A percentile compares a stretch with the other conserved stretches of the same genome.
Conservation (phyloP, 1,140 invertebrate genomes). For the Diabrotica virgifera region DNA sequence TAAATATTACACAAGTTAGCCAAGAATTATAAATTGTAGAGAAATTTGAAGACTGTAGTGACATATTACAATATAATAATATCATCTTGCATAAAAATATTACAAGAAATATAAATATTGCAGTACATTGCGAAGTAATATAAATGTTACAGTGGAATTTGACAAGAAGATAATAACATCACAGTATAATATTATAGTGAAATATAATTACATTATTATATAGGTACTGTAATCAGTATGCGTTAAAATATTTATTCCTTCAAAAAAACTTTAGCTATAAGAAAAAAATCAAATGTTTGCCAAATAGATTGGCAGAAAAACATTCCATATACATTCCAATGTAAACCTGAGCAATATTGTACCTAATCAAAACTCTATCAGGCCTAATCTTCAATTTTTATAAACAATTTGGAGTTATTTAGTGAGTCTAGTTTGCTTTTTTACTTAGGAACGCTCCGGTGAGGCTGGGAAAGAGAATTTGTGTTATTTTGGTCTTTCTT, state of each 20-base stretch:
- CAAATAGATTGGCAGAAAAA: constrained; percentile 24
- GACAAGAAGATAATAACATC: no score
- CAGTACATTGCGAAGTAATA: no score
- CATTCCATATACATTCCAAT: constrained; percentile 40
- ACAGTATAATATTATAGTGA: no score
- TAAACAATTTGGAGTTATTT: constrained; percentile 23
- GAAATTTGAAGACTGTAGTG: no score
- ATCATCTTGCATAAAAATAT: no score
- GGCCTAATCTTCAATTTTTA: constrained; percentile 41
- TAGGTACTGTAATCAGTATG: no score
- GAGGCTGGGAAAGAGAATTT: constrained; percentile 14
- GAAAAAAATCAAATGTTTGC: constrained; percentile 18
- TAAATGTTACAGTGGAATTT: no score
- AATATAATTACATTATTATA: no score
- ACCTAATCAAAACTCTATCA: constrained; percentile 37
- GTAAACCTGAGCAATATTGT: constrained; percentile 36
- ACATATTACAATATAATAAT: no score
- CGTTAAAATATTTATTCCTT: neutral
- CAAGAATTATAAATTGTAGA: no score
- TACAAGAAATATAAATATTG: no score
- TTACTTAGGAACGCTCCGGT: constrained; percentile 14
- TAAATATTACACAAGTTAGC: no score
- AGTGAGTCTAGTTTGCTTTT: constrained; percentile 28
- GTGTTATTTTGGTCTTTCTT: constrained; percentile 14
- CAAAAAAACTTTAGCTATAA: neutral